A percentile compares a stretch with the other conserved stretches of the same genome.
Conservation (phyloP, 2,888 invertebrate species). For the Luffia ferchaultella region DNA sequence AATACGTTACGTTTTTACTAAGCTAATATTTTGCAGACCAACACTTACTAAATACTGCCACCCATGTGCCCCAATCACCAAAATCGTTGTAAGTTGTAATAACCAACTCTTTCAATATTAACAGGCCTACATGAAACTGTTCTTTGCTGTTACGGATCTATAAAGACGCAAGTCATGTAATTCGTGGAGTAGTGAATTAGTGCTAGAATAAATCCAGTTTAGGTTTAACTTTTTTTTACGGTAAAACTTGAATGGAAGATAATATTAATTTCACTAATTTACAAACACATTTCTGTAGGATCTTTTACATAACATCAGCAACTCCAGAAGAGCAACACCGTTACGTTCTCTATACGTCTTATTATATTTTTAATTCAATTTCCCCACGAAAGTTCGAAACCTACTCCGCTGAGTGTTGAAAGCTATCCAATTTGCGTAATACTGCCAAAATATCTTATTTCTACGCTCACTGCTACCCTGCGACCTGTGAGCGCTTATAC, state of each 20-base stretch:
- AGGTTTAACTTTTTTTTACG: too few species aligned
- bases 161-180: background rate
- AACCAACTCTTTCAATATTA: too few species aligned
- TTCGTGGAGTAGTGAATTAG: background rate
- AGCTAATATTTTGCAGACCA: too few species aligned
- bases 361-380: conserved; percentile 67
- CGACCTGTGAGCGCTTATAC: conserved; percentile 24
- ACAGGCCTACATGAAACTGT: background rate
- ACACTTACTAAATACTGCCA: too few species aligned
- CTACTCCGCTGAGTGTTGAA: conserved; percentile 66
- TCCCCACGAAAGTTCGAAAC: conserved; percentile 62
- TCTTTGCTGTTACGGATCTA: background rate
- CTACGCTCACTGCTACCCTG: conserved; percentile 50
- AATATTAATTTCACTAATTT: too few species aligned
- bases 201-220: background rate
- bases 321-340: conserved; percentile 34
- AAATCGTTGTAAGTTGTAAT: too few species aligned
- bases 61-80: too few species aligned
- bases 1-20: too few species aligned
- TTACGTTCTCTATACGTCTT: conserved; percentile 54
- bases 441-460: conserved; percentile 68
- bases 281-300: too few species aligned
- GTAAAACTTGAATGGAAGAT: too few species aligned
- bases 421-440: conserved; percentile 68
- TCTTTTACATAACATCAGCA: background rate